phyloP scores from a whole-genome alignment of 2,113 vertebrate species.

The Pterocles gutturalis region DNA sequence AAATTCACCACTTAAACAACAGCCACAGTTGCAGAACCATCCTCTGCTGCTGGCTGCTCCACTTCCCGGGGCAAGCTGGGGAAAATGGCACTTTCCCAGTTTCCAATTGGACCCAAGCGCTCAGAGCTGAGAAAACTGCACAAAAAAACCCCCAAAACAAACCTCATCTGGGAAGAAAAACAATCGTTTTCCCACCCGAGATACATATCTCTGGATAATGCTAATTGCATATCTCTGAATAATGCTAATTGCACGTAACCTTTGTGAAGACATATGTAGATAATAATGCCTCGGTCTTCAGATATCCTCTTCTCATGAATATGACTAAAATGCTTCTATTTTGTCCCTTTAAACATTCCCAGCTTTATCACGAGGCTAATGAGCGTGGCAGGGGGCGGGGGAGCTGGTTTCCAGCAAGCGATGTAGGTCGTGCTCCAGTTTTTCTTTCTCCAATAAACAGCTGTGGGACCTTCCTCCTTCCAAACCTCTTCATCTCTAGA shows the following conservation, averaged over 20 bases:
- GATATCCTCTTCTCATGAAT: neutral
- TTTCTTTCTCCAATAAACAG: neutral
- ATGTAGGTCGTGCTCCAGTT: constrained; percentile 13
- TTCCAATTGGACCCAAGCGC: neutral
- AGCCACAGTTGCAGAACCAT: neutral
- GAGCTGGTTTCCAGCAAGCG: neutral
- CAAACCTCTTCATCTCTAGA: neutral
- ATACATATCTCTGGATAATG: constrained; percentile 3
- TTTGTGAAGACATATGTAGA: neutral
- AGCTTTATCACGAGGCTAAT: neutral
- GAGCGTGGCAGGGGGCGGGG: neutral
- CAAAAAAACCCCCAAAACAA: neutral
- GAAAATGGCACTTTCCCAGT: neutral
- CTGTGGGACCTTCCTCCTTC: constrained; percentile 23
- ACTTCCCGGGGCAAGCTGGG: neutral
- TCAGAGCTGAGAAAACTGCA: neutral
- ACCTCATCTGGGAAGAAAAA: neutral
- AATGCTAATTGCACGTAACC: constrained; percentile 1
- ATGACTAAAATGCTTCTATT: neutral
- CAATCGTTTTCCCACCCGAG: neutral
- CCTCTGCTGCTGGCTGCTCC: neutral
- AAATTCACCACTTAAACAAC: neutral
- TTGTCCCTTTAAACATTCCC: neutral
- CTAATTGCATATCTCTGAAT: constrained; percentile 31
- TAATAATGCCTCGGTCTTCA: neutral